Evolutionary conservation across 2,797 vertebrate genomes (phyloP).

Genomic region (Petrocephalus schoutedeni): DNA sequence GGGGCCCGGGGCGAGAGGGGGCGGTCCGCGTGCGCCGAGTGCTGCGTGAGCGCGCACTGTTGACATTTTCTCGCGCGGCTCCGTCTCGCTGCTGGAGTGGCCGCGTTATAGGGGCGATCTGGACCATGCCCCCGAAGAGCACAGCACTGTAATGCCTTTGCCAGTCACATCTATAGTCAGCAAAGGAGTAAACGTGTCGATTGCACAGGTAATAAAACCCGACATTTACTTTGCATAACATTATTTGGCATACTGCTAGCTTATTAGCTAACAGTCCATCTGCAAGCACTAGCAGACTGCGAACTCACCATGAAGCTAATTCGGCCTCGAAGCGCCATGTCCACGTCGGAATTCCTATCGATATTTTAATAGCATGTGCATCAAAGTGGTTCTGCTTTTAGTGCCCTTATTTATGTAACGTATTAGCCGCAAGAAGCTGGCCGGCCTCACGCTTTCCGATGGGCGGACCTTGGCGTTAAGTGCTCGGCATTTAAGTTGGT

Average conservation of each 20-base stretch:
- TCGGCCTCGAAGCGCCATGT: not conserved
- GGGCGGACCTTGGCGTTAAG: not conserved
- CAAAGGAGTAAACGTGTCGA: slow-evolving; percentile 33
- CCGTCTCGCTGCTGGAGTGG: slow-evolving; percentile 33
- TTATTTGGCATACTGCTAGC: not conserved
- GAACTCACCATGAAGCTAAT: not conserved
- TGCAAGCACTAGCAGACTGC: not conserved
- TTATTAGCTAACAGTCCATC: not conserved
- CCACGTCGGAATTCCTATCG: not conserved
- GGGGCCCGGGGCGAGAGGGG: slow-evolving; percentile 30
- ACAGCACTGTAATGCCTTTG: slow-evolving; percentile 42
- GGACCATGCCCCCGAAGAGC: not conserved
- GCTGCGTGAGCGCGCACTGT: slow-evolving; percentile 44
- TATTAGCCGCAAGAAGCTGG: not conserved
- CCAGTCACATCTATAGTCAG: slow-evolving; percentile 30
- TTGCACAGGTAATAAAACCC: slow-evolving; percentile 55
- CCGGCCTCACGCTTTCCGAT: not conserved
- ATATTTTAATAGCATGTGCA: not conserved
- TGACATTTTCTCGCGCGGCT: slow-evolving; percentile 27
- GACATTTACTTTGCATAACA: slow-evolving; percentile 4
- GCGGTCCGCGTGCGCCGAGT: slow-evolving; percentile 38
- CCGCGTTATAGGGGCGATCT: not conserved
- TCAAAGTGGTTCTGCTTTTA: not conserved
- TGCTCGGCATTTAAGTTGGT: not conserved
- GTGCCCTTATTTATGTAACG: not conserved